Conservation (phyloP, 2,113 vertebrate species). For the Lepus americanus region DNA sequence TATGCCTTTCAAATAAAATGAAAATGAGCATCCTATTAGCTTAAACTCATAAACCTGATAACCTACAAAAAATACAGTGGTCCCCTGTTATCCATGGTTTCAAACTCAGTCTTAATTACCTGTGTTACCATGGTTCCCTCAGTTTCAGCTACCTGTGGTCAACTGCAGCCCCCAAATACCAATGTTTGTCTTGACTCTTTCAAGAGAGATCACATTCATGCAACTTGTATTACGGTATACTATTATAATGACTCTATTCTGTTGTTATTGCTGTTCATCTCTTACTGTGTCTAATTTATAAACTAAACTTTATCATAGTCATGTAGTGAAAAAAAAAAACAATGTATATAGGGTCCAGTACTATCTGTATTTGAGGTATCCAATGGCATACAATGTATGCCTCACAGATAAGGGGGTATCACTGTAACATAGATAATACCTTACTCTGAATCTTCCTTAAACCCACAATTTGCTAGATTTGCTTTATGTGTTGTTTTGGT, state of each 20-base stretch:
- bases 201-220: background rate
- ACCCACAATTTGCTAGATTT: slow-evolving; percentile 51
- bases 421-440: slow-evolving; percentile 12
- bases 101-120: background rate
- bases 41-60: slow-evolving; percentile 52
- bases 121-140: background rate
- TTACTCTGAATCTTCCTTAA: background rate
- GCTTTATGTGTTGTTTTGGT: background rate
- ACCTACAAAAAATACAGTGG: background rate
- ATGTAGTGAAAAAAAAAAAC: background rate
- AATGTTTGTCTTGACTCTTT: background rate
- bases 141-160: background rate
- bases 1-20: no score
- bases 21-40: background rate
- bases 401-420: background rate
- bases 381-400: background rate
- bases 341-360: background rate
- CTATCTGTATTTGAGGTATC: background rate
- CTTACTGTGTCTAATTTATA: background rate
- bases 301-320: slow-evolving; percentile 21
- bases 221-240: background rate
- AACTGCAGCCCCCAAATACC: background rate
- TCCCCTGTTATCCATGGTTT: background rate
- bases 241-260: background rate
- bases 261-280: background rate